A percentile compares a stretch with the other conserved stretches of the same genome.
Evolutionary conservation across 2,888 invertebrate genomes (phyloP).

Genomic region (Trissonchulus latispiculum): DNA sequence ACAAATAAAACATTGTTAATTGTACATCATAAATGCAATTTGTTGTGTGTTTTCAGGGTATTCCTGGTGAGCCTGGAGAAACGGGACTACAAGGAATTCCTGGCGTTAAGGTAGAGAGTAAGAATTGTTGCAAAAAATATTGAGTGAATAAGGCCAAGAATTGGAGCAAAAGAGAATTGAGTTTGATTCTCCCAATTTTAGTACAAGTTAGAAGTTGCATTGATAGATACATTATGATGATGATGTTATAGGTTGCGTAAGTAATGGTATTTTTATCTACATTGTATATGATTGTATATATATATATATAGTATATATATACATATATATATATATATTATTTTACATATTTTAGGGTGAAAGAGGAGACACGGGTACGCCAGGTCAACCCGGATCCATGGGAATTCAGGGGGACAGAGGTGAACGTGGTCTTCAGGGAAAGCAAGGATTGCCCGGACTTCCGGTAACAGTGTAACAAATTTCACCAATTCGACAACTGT

Average conservation of each 20-base stretch:
- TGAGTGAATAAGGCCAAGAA: too few species aligned
- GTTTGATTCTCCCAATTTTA: too few species aligned
- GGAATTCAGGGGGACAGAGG: constrained; percentile 27
- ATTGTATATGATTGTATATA: too few species aligned
- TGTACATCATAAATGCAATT: too few species aligned
- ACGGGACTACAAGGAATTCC: constrained; percentile 25
- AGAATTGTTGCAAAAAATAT: too few species aligned
- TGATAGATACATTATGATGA: not conserved
- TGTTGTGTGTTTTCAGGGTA: not conserved
- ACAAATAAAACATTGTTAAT: too few species aligned
- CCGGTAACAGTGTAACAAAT: too few species aligned
- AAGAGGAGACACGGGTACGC: constrained; percentile 20
- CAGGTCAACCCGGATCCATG: constrained; percentile 23
- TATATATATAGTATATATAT: too few species aligned
- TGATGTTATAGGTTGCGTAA: not conserved
- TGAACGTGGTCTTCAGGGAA: not conserved
- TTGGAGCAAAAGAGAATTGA: too few species aligned
- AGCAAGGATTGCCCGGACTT: constrained; percentile 41
- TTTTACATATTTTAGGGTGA: constrained; percentile 21
- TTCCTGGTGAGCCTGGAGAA: constrained; percentile 26
- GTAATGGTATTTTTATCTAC: not conserved
- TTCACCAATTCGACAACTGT: too few species aligned
- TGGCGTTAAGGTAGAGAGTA: constrained; percentile 18
- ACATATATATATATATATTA: not conserved
- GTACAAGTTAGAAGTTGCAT: not conserved